Evolutionary conservation across 2,888 invertebrate species (phyloP), one percentile per base, ranked within the genome.

Genomic region (Hypselothyrea guttata): DNA sequence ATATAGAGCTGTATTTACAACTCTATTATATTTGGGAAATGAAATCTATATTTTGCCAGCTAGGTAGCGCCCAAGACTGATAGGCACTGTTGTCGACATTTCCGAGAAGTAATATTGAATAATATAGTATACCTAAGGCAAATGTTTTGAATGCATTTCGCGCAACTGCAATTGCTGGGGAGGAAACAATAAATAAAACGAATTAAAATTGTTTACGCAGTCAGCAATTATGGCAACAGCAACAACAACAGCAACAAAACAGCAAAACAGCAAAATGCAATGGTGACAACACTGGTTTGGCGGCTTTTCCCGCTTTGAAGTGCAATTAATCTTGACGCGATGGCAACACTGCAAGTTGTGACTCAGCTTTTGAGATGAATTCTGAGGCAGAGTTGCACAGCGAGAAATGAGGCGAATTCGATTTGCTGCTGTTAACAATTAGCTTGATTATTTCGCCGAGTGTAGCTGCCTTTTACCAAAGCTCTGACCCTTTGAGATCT

Each of bases 281-380:
- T 53, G 53, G 38, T 52, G 62, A 70, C 69, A 57, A 54, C 35
- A 71, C 15, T 30, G 28, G 61, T 54, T 54, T 51, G 71, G 70
- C 35, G 18, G 11, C 31, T 22, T 22, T 22, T n/a, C 22, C 33
- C 5, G 44, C 62, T 57, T 70, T 71, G 67, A 70, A 42, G 69
- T 70, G 57, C 34, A 54, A 61, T 41, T 53, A n/a, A n/a, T n/a
- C n/a, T n/a, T n/a, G n/a, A n/a, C n/a, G n/a, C n/a, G n/a, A n/a
- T n/a, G n/a, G n/a, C n/a, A n/a, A n/a, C n/a, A n/a, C 5, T 37
- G 31, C 64, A 71, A 68, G 35, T 71, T 57, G 34, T 59, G 34
- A 65, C 34, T 22, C n/a, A 15, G 40, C 33, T 12, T 12, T 34
- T 41, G 22, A n/a, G 35, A 38, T 37, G 2, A 4, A 22, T 5